These are phyloP conservation scores for Rhagologus leucostigma DNA, from an alignment of 2,113 vertebrate genomes.

Conservation along the genomic window DNA sequence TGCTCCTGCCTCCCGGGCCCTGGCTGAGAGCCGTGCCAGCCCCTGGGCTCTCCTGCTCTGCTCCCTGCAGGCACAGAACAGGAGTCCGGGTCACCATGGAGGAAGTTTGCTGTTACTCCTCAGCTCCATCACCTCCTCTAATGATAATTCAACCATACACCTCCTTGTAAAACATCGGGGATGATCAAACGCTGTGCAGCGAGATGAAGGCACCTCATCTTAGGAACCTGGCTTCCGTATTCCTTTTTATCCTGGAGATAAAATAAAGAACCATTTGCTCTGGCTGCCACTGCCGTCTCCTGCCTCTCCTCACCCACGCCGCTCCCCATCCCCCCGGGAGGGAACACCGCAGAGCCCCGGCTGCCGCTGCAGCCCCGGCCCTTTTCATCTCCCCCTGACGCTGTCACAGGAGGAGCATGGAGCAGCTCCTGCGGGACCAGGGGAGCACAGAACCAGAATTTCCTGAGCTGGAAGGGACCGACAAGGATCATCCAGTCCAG, in stretches of 20 bases:
- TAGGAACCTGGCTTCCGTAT: conserved; percentile 37
- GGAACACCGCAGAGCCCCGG: background rate
- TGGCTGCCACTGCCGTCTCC: background rate
- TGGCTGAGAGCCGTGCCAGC: accelerated
- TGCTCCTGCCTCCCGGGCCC: background rate
- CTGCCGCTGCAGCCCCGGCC: background rate
- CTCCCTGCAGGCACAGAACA: background rate
- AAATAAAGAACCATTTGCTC: conserved; percentile 58
- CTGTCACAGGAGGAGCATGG: background rate
- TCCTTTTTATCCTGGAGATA: conserved; percentile 68
- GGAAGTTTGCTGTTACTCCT: conserved; percentile 38
- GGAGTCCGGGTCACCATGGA: background rate
- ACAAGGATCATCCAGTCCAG: accelerated
- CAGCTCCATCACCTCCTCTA: conserved; percentile 36
- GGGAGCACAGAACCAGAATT: background rate
- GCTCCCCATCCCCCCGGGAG: background rate
- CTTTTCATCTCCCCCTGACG: background rate
- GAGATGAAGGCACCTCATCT: conserved; percentile 62
- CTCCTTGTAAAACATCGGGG: conserved; percentile 59
- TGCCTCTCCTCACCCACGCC: background rate
- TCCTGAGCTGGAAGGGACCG: background rate
- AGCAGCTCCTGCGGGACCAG: background rate
- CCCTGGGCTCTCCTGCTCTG: background rate
- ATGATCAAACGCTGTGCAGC: conserved; percentile 52
- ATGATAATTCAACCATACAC: conserved; percentile 59